Conservation (phyloP, 64 coral and sea anemone species). For the Porites lutea region DNA sequence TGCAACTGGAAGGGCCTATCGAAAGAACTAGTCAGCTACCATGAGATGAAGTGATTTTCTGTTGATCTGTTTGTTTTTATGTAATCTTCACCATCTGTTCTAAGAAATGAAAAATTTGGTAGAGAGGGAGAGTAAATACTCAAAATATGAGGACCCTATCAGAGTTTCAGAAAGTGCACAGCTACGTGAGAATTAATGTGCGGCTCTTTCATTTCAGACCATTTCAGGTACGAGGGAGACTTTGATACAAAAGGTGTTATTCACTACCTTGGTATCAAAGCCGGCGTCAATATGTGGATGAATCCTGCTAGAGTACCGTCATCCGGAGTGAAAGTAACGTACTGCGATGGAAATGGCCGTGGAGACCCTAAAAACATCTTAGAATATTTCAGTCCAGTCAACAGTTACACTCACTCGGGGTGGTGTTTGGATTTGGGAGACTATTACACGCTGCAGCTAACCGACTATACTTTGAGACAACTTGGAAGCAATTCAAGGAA, state of each 20-base stretch:
- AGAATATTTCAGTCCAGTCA: not conserved
- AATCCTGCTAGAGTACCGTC: not conserved
- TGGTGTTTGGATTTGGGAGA: conserved; percentile 5
- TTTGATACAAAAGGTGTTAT: not conserved
- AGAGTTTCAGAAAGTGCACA: no score
- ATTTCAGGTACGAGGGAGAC: not conserved
- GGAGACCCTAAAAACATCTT: not conserved
- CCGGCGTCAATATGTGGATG: not conserved
- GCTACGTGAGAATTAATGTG: no score
- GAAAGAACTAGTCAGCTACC: no score
- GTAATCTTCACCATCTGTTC: no score
- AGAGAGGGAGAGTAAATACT: no score
- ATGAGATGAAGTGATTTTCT: no score
- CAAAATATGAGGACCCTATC: no score
- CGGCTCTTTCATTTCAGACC: not conserved
- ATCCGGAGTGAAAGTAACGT: not conserved
- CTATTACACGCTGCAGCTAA: not conserved
- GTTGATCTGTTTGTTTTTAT: no score
- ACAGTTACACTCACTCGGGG: not conserved
- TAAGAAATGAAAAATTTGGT: no score
- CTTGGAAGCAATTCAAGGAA: not conserved
- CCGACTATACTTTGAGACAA: not conserved
- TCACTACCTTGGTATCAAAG: not conserved
- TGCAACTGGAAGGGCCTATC: no score
- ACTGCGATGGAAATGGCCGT: not conserved